Percentiles rank a stretch among this genome's conserved stretches.
Evolutionary conservation across 2,888 invertebrate species (phyloP).

Genomic region (Cancer borealis): DNA sequence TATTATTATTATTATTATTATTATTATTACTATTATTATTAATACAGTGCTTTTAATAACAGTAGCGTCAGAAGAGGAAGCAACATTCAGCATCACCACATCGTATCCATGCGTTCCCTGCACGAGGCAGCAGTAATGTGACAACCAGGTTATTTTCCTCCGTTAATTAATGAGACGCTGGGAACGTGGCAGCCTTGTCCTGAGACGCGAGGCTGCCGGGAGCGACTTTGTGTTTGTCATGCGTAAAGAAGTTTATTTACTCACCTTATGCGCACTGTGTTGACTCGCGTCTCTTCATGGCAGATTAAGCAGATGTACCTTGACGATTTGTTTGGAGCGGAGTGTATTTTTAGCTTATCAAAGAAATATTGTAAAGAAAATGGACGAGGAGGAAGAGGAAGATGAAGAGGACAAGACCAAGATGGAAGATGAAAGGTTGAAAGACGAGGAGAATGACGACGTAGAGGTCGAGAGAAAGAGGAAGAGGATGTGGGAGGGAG

Average conservation of each 20-base stretch:
- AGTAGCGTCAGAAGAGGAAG: neutral
- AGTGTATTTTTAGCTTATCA: neutral
- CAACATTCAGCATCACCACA: neutral
- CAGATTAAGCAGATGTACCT: neutral
- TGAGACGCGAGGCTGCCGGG: neutral
- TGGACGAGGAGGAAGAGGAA: neutral
- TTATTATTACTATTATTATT: too few species aligned
- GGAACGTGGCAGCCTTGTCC: neutral
- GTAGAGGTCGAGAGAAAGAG: neutral
- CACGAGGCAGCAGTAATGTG: neutral
- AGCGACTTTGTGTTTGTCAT: slow-evolving; percentile 11
- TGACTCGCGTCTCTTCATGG: slow-evolving; percentile 3
- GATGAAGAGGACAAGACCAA: neutral
- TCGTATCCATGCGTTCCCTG: neutral
- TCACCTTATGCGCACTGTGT: neutral
- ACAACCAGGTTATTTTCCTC: neutral
- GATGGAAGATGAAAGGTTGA: neutral
- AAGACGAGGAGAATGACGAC: neutral
- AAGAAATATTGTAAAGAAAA: neutral
- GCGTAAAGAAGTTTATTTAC: slow-evolving; percentile 31
- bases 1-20: too few species aligned
- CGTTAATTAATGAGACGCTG: neutral
- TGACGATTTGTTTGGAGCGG: neutral
- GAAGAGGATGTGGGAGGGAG: neutral
- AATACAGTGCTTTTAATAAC: neutral